Evolutionary conservation across 2,888 invertebrate species (phyloP).

Genomic region (Macaria notata): DNA sequence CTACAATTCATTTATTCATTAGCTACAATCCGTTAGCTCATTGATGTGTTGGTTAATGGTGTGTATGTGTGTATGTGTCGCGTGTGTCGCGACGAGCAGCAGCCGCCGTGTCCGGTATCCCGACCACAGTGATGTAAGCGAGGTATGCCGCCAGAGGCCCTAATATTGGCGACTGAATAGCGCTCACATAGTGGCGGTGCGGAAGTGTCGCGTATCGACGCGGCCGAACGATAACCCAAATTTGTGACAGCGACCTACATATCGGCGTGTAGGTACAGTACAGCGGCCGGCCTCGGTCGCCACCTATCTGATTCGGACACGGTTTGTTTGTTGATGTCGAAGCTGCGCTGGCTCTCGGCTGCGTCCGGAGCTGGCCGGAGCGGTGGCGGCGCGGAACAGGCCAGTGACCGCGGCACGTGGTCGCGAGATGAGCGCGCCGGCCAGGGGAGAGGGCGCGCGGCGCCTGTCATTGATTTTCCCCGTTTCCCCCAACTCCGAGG

Average conservation of each 20-base stretch:
- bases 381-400: conserved; percentile 52
- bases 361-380: conserved; percentile 18
- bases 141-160: conserved; percentile 50
- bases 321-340: conserved; percentile 49
- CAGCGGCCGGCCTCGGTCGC: conserved; percentile 42
- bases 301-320: conserved; percentile 45
- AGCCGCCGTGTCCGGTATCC: conserved; percentile 48
- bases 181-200: conserved; percentile 62
- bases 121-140: conserved; percentile 55
- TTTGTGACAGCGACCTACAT: conserved; percentile 77
- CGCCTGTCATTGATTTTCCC: conserved; percentile 83
- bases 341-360: conserved; percentile 27
- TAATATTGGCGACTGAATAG: conserved; percentile 65
- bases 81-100: conserved; percentile 48
- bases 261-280: conserved; percentile 57
- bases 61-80: conserved; percentile 39
- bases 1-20: too few species aligned
- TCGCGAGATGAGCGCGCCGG: conserved; percentile 79
- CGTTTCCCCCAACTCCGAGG: conserved; percentile 65
- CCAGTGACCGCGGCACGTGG: conserved; percentile 81
- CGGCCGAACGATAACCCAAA: conserved; percentile 78
- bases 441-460: conserved; percentile 79
- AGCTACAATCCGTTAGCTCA: neutral
- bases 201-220: conserved; percentile 77
- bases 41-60: conserved; percentile 3